Evolutionary conservation across 2,888 invertebrate species (phyloP).

Genomic region (Machimus atricapillus): DNA sequence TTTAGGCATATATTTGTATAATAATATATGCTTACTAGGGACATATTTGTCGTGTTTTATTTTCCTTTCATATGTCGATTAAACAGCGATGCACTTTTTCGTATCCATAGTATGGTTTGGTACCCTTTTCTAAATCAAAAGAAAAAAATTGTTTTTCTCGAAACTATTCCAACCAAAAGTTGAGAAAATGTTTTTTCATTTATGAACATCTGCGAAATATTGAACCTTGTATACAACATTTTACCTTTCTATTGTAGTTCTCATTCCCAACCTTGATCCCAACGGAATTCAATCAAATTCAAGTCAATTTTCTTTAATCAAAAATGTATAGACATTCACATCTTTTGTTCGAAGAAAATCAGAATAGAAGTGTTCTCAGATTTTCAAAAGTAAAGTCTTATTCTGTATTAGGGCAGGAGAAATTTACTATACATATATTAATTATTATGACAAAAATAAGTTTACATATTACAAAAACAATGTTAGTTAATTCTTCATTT

Average conservation of each 20-base stretch:
- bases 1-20: slow-evolving; percentile 38
- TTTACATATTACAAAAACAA: neutral
- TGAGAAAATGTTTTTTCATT: no score
- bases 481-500: neutral
- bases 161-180: no score
- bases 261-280: no score
- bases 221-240: no score
- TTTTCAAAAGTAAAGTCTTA: neutral
- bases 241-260: no score
- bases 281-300: no score
- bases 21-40: slow-evolving; percentile 39
- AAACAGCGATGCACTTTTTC: neutral
- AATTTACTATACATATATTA: neutral
- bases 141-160: no score
- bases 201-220: no score
- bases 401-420: neutral
- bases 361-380: neutral
- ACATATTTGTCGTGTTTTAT: slow-evolving; percentile 3
- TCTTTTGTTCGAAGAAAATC: no score
- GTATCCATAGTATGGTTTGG: neutral
- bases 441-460: neutral
- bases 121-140: neutral
- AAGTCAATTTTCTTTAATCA: no score
- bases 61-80: neutral
- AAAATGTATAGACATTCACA: no score